Evolutionary conservation across 2,888 invertebrate genomes (phyloP).

Genomic region (Brachyptera putata): DNA sequence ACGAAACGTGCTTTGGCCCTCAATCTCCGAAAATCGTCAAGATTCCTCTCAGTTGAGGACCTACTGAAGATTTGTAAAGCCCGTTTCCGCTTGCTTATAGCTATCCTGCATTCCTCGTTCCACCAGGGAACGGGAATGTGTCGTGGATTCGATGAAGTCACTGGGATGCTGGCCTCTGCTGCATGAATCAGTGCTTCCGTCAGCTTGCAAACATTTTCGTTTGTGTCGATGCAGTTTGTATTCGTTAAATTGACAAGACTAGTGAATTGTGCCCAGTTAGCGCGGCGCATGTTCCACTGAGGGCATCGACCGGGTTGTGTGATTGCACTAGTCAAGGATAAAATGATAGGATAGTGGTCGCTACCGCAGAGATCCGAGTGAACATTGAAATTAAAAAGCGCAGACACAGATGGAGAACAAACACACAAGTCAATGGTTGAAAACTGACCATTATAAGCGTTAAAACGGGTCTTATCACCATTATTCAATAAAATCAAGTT

Average conservation of each 20-base stretch:
- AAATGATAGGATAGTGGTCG: background rate
- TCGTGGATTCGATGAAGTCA: background rate
- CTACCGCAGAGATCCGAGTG: background rate
- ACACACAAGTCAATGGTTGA: background rate
- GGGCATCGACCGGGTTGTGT: background rate
- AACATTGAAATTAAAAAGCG: background rate
- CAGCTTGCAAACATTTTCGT: background rate
- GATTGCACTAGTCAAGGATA: background rate
- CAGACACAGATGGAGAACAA: background rate
- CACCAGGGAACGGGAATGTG: conserved; percentile 9
- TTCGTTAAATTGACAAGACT: background rate
- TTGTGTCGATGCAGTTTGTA: background rate
- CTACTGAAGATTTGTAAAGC: background rate
- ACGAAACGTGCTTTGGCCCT: background rate
- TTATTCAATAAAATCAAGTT: background rate
- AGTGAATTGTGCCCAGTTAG: background rate
- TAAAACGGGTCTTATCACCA: background rate
- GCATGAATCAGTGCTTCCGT: background rate
- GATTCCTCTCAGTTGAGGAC: background rate
- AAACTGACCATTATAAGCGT: background rate
- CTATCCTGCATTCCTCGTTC: conserved; percentile 6
- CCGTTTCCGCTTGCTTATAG: background rate
- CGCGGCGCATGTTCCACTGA: background rate
- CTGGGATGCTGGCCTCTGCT: background rate
- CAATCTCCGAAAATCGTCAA: background rate